phyloP scores from a whole-genome alignment of 2,113 vertebrate genomes.

The Megaceryle maxima region DNA sequence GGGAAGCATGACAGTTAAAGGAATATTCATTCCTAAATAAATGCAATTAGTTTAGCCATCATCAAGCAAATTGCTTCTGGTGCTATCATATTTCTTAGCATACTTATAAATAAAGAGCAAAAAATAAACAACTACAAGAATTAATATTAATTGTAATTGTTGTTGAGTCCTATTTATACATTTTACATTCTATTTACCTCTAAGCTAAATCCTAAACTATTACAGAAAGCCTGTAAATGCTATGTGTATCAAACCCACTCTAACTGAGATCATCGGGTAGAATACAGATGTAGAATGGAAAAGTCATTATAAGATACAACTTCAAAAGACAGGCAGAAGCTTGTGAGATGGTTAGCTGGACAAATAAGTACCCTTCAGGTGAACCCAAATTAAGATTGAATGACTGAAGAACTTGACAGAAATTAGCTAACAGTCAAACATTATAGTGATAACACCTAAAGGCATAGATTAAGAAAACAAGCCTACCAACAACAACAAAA shows the following conservation, averaged over 20 bases:
- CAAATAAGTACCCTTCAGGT: neutral
- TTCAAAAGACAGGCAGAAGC: neutral
- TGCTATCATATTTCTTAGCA: neutral
- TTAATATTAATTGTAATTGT: neutral
- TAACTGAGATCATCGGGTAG: neutral
- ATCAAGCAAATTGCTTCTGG: neutral
- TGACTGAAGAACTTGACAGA: neutral
- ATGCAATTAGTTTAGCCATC: neutral
- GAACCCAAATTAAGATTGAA: neutral
- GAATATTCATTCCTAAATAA: neutral
- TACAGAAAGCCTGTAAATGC: neutral
- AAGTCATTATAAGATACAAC: neutral
- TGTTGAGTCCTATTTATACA: neutral
- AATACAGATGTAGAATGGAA: neutral
- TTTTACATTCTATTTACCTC: neutral
- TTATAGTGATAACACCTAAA: neutral
- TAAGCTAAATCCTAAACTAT: neutral
- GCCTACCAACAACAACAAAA: neutral
- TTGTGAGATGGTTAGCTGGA: neutral
- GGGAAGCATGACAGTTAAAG: neutral
- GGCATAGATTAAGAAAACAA: neutral
- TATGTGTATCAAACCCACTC: neutral
- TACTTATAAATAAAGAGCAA: neutral
- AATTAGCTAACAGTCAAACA: neutral
- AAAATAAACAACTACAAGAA: neutral